These are phyloP conservation scores for Monarcha castaneiventris DNA, from an alignment of 2,113 vertebrate genomes.

Conservation along the genomic window DNA sequence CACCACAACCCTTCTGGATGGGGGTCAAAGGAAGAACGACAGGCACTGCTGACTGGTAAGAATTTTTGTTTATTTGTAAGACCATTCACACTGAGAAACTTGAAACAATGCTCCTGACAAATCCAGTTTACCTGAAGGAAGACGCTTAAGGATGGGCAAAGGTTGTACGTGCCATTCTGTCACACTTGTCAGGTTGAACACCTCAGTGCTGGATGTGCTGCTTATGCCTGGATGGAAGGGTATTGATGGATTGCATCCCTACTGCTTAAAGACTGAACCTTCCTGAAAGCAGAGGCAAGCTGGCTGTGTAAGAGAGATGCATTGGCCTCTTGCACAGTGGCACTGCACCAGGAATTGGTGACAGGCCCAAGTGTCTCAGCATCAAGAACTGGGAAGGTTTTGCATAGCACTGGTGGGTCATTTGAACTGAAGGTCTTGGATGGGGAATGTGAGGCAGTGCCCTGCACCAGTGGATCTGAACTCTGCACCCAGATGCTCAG, in stretches of 20 bases:
- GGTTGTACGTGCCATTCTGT: rapidly evolving
- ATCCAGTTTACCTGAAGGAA: not conserved
- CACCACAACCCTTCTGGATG: rapidly evolving
- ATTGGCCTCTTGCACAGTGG: not conserved
- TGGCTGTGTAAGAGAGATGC: not conserved
- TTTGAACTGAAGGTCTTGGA: not conserved
- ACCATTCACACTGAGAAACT: not conserved
- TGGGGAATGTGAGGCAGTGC: not conserved
- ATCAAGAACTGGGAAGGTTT: not conserved
- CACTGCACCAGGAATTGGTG: rapidly evolving
- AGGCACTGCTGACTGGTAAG: not conserved
- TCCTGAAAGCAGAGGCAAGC: not conserved
- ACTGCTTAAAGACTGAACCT: not conserved
- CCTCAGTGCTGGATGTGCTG: not conserved
- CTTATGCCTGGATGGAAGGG: not conserved
- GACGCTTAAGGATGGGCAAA: not conserved
- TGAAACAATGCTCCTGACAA: not conserved
- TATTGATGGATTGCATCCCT: not conserved
- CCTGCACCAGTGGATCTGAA: not conserved
- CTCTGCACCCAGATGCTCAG: not conserved
- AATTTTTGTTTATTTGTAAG: not conserved
- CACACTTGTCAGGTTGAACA: not conserved
- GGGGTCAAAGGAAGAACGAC: not conserved
- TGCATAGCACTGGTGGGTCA: rapidly evolving
- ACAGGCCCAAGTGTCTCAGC: not conserved